phyloP scores from a whole-genome alignment of 1,140 invertebrate species.

The Drosophila parabipectinata region DNA sequence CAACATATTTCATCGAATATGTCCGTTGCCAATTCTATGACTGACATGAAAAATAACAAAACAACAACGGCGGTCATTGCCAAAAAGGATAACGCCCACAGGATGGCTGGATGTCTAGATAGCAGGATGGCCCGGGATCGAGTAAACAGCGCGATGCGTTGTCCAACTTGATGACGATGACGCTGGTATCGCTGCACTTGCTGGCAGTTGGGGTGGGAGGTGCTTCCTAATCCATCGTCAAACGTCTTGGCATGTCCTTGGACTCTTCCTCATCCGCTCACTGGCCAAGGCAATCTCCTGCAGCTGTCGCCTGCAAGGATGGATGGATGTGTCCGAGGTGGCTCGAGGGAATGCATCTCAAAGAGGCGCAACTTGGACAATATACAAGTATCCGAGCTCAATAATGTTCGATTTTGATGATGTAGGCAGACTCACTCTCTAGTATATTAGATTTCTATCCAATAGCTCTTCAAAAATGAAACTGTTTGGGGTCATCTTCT shows the following conservation, averaged over 20 bases:
- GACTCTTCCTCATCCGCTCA: conserved; percentile 34
- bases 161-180: conserved; percentile 58
- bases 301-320: conserved; percentile 68
- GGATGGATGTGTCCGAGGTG: conserved; percentile 57
- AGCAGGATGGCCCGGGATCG: conserved; percentile 8
- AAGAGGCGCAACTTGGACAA: conserved; percentile 33
- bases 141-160: conserved; percentile 61
- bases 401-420: conserved; percentile 61
- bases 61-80: conserved; percentile 73
- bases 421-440: conserved; percentile 44
- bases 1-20: conserved; percentile 76
- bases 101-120: not conserved
- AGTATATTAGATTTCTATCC: not conserved
- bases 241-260: conserved; percentile 68
- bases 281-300: conserved; percentile 57
- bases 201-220: conserved; percentile 26
- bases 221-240: conserved; percentile 73
- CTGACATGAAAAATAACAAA: conserved; percentile 82
- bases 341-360: conserved; percentile 8
- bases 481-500: not conserved
- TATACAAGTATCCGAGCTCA: conserved; percentile 27
- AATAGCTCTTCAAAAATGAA: not conserved
- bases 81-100: conserved; percentile 64
- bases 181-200: conserved; percentile 25
- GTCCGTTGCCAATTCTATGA: conserved; percentile 79